A percentile compares a stretch with the other conserved stretches of the same genome.
phyloP scores from a whole-genome alignment of 2,888 invertebrate genomes.

The Trachelus troglodyta region DNA sequence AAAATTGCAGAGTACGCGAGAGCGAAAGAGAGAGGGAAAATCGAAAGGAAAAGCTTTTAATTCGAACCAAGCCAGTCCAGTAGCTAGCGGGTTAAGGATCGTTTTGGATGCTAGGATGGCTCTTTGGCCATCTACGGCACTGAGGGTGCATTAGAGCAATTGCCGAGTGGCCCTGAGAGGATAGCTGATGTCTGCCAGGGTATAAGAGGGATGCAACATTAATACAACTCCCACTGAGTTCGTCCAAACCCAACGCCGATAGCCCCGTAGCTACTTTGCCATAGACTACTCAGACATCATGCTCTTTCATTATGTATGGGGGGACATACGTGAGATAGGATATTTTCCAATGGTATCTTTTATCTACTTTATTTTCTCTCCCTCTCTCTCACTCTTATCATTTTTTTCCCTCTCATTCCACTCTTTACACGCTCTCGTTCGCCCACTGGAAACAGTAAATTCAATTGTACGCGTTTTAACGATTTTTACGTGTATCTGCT shows the following conservation, averaged over 20 bases:
- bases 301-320: slow-evolving; percentile 46
- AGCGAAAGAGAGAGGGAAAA: not conserved
- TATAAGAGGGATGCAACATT: slow-evolving; percentile 47
- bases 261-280: slow-evolving; percentile 19
- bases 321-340: not conserved
- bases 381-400: not conserved
- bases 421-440: not conserved
- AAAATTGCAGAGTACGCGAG: not conserved
- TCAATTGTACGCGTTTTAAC: not conserved
- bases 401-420: not conserved
- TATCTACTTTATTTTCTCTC: not conserved
- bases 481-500: not conserved
- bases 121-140: slow-evolving; percentile 28
- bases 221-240: slow-evolving; percentile 42
- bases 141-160: slow-evolving; percentile 51
- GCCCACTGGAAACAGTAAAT: not conserved
- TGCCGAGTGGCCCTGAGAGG: slow-evolving; percentile 50
- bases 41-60: not conserved
- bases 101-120: not conserved
- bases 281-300: slow-evolving; percentile 39
- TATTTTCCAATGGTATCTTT: not conserved
- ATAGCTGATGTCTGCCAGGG: slow-evolving; percentile 42
- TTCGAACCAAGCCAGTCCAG: not conserved
- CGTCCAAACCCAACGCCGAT: slow-evolving; percentile 31
- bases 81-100: not conserved